Evolutionary conservation across 2,797 vertebrate species (phyloP).

Genomic region (Knipowitschia caucasica): DNA sequence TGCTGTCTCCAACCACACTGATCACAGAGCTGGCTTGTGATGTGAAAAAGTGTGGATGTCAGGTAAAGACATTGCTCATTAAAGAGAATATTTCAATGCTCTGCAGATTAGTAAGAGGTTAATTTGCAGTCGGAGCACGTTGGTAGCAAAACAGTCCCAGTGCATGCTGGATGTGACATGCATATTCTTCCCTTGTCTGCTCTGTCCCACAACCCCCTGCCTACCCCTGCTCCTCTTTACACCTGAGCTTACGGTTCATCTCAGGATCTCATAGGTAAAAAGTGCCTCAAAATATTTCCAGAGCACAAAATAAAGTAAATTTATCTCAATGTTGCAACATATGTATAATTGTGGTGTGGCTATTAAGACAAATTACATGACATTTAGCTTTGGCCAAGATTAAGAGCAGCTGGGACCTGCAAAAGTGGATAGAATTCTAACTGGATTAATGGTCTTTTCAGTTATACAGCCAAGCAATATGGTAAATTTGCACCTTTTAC

Average conservation of each 20-base stretch:
- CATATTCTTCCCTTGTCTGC: conserved; percentile 5
- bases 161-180: conserved; percentile 9
- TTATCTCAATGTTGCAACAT: neutral
- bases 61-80: neutral
- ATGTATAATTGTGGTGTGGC: neutral
- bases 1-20: neutral
- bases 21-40: neutral
- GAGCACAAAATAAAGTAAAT: neutral
- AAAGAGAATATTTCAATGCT: conserved; percentile 7
- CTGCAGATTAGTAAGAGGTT: conserved; percentile 5
- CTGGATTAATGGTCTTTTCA: neutral
- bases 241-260: neutral
- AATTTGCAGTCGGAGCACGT: conserved; percentile 3
- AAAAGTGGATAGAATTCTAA: neutral
- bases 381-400: neutral
- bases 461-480: neutral
- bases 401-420: neutral
- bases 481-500: neutral
- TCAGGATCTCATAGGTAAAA: neutral
- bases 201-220: neutral
- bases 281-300: neutral
- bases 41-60: neutral
- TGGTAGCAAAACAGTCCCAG: neutral
- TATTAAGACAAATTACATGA: neutral
- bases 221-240: neutral